A percentile compares a stretch with the other conserved stretches of the same genome.
phyloP scores from a whole-genome alignment of 2,888 invertebrate genomes.

The Drosophila buzzatii region DNA sequence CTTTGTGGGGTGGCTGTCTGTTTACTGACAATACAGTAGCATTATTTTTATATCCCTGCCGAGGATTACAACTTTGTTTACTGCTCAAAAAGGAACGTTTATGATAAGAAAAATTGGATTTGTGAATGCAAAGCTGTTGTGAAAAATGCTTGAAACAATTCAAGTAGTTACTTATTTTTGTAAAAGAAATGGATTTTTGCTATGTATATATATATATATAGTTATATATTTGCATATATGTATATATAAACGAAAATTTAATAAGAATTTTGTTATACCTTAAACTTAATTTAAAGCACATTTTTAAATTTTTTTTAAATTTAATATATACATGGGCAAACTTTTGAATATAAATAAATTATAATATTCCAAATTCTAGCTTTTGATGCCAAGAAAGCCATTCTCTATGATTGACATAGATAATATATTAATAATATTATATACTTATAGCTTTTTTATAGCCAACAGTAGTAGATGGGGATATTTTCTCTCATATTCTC shows the following conservation, averaged over 20 bases:
- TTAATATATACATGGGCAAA: neutral
- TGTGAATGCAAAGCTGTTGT: slow-evolving; percentile 3
- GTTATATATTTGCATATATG: no score
- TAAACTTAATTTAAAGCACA: neutral
- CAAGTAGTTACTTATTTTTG: neutral
- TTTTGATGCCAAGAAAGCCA: no score
- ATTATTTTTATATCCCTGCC: slow-evolving; percentile 19
- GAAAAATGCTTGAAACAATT: neutral
- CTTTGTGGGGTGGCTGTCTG: slow-evolving; percentile 13
- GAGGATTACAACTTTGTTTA: slow-evolving; percentile 13
- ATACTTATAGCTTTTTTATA: no score
- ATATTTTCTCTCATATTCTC: neutral
- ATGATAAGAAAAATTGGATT: slow-evolving; percentile 12
- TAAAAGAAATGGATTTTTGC: neutral
- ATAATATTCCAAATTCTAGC: neutral
- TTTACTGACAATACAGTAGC: neutral
- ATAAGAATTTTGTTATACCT: no score
- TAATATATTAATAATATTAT: no score
- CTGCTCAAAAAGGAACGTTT: neutral
- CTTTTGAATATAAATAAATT: neutral
- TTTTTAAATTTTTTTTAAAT: neutral
- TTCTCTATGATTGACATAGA: no score
- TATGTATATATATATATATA: no score
- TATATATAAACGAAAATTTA: neutral
- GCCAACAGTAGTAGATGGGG: neutral